Evolutionary conservation across 2,113 vertebrate genomes (phyloP), one percentile per base, ranked within the genome.

Genomic region (Reinhardtius hippoglossoides): DNA sequence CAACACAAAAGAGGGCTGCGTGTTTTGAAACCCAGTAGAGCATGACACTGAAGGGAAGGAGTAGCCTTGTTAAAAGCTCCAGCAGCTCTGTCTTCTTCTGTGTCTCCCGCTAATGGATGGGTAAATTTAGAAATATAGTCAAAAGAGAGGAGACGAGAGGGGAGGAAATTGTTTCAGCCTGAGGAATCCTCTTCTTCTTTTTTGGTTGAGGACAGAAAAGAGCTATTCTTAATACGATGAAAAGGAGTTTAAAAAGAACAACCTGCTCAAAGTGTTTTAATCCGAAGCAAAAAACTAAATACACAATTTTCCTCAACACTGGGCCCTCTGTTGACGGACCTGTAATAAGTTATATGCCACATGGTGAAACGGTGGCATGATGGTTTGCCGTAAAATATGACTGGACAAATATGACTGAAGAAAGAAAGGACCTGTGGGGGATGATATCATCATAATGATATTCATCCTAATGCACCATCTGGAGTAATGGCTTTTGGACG

Each of bases 101-200:
- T 71, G 81, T 83, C 83, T 81, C 81, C 72, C 48, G 21, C 90
- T 93, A 93, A 91, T 93, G 91, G 91, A 91, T 48, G 87, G 77
- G 57, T 90, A 88, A 80, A 91, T 93, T 91, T 90, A 91, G 91
- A 91, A 88, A 83, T 88, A 81, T 31, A 82, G 82, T 86, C 76
- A 87, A 84, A 88, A 66, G 82, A 83, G 61, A 67, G 54, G 42
- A 74, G 44, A 59, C 24, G 71, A 71, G 71, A 50, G 3, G 54
- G 23, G 23, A 18, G 44, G 74, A 78, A 87, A 82, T 44, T 71
- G 80, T 59, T 86, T 80, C 78, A 81, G 77, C 87, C 85, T 13
- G 63, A 78, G 81, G 88, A 89, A 67, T 67, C 59, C 46, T 81
- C 50, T 74, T 78, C 58, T 64, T 67, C 23, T 44, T 82, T 72